Evolutionary conservation across 2,888 invertebrate species (phyloP).

Genomic region (Acronicta alni): DNA sequence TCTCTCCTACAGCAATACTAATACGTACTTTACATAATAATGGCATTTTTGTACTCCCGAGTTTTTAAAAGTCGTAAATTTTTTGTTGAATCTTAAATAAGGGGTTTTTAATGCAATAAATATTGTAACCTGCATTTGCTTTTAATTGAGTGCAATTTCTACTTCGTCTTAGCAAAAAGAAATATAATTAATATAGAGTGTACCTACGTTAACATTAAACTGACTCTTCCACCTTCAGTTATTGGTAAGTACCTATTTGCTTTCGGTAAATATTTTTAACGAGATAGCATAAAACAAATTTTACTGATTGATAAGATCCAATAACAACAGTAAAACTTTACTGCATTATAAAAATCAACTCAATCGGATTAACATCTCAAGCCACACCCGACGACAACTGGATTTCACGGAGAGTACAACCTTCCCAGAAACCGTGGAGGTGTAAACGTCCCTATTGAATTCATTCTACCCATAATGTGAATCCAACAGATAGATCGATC

Average conservation of each 20-base stretch:
- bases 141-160: no score
- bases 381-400: slow-evolving; percentile 78
- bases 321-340: slow-evolving; percentile 50
- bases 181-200: no score
- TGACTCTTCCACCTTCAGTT: no score
- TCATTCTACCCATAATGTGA: slow-evolving; percentile 67
- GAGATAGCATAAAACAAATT: slow-evolving; percentile 27
- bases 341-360: slow-evolving; percentile 51
- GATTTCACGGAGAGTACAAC: slow-evolving; percentile 71
- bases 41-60: no score
- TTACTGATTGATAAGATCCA: slow-evolving; percentile 43
- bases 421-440: slow-evolving; percentile 78
- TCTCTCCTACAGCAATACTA: no score
- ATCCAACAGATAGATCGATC: slow-evolving; percentile 76
- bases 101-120: no score
- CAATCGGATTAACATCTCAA: slow-evolving; percentile 75
- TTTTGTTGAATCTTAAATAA: no score
- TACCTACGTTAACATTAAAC: no score
- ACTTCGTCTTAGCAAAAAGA: no score
- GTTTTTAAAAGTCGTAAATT: no score
- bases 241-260: background rate
- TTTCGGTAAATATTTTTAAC: slow-evolving; percentile 33
- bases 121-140: no score
- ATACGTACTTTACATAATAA: no score
- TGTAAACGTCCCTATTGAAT: slow-evolving; percentile 79